These are phyloP conservation scores for Crepidodera aurea DNA, from an alignment of 2,888 invertebrate genomes.

Conservation along the genomic window DNA sequence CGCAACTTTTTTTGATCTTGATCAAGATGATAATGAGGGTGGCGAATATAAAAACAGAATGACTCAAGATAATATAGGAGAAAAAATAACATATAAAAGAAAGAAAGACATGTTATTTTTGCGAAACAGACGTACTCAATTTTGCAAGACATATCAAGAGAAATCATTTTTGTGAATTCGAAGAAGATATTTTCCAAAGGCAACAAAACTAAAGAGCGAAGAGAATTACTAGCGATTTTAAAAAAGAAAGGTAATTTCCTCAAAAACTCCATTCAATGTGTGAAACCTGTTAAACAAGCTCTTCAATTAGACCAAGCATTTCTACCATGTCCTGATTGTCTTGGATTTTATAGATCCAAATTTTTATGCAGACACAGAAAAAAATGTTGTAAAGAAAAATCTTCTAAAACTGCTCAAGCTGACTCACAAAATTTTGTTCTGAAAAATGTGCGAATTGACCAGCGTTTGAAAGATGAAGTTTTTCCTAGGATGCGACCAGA, in stretches of 20 bases:
- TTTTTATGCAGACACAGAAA: constrained; percentile 43
- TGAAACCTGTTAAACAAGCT: constrained; percentile 33
- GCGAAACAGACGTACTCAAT: constrained; percentile 23
- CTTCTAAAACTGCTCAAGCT: constrained; percentile 12
- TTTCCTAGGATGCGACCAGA: constrained; percentile 20
- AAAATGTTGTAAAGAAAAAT: constrained; percentile 26
- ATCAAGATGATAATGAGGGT: too few relatives aligned
- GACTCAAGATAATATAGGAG: too few relatives aligned
- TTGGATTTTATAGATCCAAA: constrained; percentile 44
- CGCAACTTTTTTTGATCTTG: too few relatives aligned
- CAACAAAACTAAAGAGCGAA: constrained; percentile 1
- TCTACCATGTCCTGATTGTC: constrained; percentile 41
- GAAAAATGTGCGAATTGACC: constrained; percentile 19
- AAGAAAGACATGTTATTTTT: constrained; percentile 20
- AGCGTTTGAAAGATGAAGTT: constrained; percentile 10
- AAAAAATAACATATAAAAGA: background rate
- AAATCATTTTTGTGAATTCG: constrained; percentile 22
- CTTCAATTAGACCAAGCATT: background rate
- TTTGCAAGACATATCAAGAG: constrained; percentile 26
- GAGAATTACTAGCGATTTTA: constrained; percentile 7
- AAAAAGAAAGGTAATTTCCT: constrained; percentile 41
- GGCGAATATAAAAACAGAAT: too few relatives aligned
- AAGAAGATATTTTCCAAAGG: constrained; percentile 22
- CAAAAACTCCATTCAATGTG: constrained; percentile 8
- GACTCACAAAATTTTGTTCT: constrained; percentile 27